Evolutionary conservation across 2,797 vertebrate genomes (phyloP), one percentile per base, ranked within the genome.

Genomic region (Scomberomorus guttatus): DNA sequence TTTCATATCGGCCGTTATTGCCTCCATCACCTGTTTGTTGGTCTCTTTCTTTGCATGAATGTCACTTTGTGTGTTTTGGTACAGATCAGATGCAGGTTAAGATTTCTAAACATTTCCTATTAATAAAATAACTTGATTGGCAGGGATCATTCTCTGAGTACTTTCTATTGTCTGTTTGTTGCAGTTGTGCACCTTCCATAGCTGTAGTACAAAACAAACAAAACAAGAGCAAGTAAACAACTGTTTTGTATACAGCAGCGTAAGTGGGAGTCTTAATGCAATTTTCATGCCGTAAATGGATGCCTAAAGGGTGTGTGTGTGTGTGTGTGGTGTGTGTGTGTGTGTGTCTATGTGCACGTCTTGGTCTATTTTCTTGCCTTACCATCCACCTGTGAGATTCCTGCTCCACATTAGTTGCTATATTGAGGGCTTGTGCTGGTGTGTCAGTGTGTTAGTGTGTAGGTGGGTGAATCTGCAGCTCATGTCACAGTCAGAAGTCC

Each of bases 361-460:
- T 25, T 2, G 1, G 63, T 84, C 48, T 82, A 78, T 87, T 86
- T 82, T 63, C 51, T n/a, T 64, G 61, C 10, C 37, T 76, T 48
- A 20, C 20, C 87, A 62, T 60, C 34, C 52, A 81, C 80, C 76
- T 88, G 91, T 90, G 84, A 93, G 74, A 94, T 92, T 92, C 89
- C 73, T 78, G 50, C 58, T 72, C 52, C 71, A 37, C 56, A 65
- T 80, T 68, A 72, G 79, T 57, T 50, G 74, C 83, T 46, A 70
- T 54, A 84, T 59, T 65, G 52, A 22, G 51, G 58, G 44, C 34
- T 70, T 24, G 64, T 84, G 79, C 37, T 56, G 80, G 62, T 80
- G 80, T 87, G 84, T 89, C 59, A 74, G 73, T 79, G 86, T 77
- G 75, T 81, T 61, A 57, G 69, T 79, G 84, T 77, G 75, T 72